Conservation (phyloP, 2,797 vertebrate species). For the Pterois miles region DNA sequence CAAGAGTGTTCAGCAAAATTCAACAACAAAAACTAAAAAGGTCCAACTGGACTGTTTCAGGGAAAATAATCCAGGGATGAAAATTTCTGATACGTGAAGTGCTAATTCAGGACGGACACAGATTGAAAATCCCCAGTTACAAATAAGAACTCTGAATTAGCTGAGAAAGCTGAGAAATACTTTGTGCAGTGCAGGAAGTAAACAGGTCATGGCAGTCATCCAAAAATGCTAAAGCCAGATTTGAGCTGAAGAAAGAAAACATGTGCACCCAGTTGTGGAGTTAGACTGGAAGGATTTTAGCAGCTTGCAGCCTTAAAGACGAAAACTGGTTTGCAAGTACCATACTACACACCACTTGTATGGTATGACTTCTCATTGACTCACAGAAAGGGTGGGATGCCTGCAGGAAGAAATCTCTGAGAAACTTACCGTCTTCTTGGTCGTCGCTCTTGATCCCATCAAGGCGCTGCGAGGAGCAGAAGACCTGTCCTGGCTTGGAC, state of each 20-base stretch:
- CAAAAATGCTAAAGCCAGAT: conserved; percentile 44
- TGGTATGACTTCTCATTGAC: not conserved
- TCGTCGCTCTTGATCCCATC: conserved; percentile 54
- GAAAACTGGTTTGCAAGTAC: not conserved
- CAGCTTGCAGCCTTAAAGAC: conserved; percentile 14
- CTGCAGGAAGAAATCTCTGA: not conserved
- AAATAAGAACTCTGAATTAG: conserved; percentile 23
- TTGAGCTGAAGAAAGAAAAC: conserved; percentile 26
- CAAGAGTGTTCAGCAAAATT: not conserved
- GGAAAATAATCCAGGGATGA: not conserved
- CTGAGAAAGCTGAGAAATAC: conserved; percentile 27
- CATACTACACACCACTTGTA: not conserved
- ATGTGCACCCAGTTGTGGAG: conserved; percentile 12
- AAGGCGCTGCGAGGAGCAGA: conserved; percentile 48
- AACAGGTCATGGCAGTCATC: conserved; percentile 35
- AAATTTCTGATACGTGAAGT: not conserved
- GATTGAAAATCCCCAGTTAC: conserved; percentile 4
- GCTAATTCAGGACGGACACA: not conserved
- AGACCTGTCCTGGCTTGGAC: conserved; percentile 54
- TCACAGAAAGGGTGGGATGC: not conserved
- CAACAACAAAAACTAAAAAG: not conserved
- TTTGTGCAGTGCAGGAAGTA: conserved; percentile 47
- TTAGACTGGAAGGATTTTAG: conserved; percentile 9
- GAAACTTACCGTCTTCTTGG: conserved; percentile 78
- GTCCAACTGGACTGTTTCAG: not conserved